Percentiles rank a stretch among this genome's conserved stretches.
Evolutionary conservation across 2,113 vertebrate genomes (phyloP).

Genomic region (Galemys pyrenaicus): DNA sequence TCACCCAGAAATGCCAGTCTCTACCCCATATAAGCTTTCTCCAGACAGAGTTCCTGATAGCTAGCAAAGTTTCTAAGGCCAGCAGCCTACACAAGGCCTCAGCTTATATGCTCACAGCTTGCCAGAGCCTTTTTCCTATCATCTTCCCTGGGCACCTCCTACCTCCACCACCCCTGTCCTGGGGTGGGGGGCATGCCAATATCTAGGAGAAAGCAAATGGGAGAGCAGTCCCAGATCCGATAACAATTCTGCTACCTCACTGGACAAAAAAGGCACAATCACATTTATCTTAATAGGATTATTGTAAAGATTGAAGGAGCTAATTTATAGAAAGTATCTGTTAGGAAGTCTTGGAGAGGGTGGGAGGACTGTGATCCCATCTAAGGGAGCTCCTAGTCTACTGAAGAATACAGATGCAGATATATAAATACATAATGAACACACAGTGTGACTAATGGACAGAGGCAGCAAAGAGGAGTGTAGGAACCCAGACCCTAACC

Average conservation of each 20-base stretch:
- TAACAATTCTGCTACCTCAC: constrained; percentile 34
- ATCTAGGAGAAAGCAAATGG: not conserved
- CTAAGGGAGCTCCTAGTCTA: not conserved
- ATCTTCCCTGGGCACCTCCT: not conserved
- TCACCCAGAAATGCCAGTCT: constrained; percentile 4
- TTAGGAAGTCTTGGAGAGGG: not conserved
- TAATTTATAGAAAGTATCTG: constrained; percentile 9
- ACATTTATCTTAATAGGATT: not conserved
- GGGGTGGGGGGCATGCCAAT: not conserved
- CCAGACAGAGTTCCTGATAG: not conserved
- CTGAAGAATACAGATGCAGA: not conserved
- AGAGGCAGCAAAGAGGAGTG: not conserved
- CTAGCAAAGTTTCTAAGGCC: not conserved
- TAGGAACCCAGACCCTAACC: not conserved
- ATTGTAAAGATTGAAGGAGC: not conserved
- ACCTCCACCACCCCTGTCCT: not conserved
- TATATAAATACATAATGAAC: not conserved
- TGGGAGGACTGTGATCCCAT: not conserved
- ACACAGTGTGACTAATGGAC: not conserved
- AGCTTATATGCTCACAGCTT: constrained; percentile 1
- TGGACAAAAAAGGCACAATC: not conserved
- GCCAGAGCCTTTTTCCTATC: not conserved
- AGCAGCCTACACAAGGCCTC: not conserved
- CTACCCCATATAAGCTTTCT: not conserved
- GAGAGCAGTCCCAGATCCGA: not conserved